Percentiles rank a stretch among this genome's conserved stretches.
phyloP scores from a whole-genome alignment of 2,113 vertebrate genomes.

The Hemibagrus wyckioides region DNA sequence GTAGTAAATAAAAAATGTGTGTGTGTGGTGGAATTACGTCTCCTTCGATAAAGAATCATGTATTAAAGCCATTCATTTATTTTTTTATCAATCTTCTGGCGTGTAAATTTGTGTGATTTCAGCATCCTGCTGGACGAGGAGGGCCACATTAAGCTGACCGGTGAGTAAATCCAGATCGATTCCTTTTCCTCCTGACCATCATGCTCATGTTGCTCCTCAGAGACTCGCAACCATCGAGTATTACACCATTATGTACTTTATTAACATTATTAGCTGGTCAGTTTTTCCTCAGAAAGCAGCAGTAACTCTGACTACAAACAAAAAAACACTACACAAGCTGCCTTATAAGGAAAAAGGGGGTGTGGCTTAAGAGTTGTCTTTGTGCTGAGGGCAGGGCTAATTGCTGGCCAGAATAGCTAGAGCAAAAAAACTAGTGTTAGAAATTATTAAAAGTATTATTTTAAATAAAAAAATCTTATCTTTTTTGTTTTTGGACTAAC shows the following conservation, averaged over 20 bases:
- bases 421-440: background rate
- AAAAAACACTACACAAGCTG: background rate
- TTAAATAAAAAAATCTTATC: background rate
- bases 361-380: background rate
- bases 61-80: background rate
- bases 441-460: background rate
- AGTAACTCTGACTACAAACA: background rate
- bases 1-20: no score
- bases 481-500: background rate
- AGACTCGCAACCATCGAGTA: background rate
- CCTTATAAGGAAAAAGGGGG: background rate
- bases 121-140: conserved; percentile 88
- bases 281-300: background rate
- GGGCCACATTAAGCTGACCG: conserved; percentile 86
- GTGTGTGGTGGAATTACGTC: background rate
- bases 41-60: background rate
- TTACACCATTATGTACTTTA: background rate
- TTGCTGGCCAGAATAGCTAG: background rate
- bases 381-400: background rate
- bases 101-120: conserved; percentile 64
- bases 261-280: background rate
- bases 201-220: background rate
- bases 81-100: conserved; percentile 68
- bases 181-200: conserved; percentile 20
- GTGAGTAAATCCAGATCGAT: conserved; percentile 61